A percentile compares a stretch with the other conserved stretches of the same genome.
Evolutionary conservation across 2,797 vertebrate species (phyloP).

Genomic region (Saxicola maurus): DNA sequence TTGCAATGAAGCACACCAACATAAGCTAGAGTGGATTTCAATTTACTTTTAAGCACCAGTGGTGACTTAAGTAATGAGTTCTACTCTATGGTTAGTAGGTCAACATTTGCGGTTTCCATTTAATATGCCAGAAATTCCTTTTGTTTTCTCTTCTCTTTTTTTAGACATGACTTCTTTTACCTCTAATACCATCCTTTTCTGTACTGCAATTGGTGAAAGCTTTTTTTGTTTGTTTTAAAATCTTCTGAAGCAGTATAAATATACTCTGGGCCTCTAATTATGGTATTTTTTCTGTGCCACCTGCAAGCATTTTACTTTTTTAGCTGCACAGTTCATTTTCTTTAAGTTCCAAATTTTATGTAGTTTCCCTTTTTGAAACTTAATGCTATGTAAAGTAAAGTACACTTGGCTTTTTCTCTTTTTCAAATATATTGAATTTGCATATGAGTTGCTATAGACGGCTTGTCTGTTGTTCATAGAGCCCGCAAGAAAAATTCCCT

Average conservation of each 20-base stretch:
- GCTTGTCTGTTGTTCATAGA: not conserved
- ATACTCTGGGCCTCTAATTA: constrained; percentile 43
- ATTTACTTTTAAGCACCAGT: constrained; percentile 4
- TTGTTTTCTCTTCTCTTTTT: constrained; percentile 40
- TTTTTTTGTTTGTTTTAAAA: constrained; percentile 32
- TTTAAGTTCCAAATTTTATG: constrained; percentile 27
- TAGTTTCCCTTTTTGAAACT: constrained; percentile 44
- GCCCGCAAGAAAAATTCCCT: not conserved
- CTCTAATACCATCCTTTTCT: constrained; percentile 29
- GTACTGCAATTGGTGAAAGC: constrained; percentile 10
- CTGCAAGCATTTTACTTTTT: constrained; percentile 44
- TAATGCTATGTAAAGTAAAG: not conserved
- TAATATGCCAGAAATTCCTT: constrained; percentile 34
- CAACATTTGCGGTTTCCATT: constrained; percentile 46
- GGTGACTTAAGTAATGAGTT: constrained; percentile 14
- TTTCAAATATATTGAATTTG: not conserved
- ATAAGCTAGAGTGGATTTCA: not conserved
- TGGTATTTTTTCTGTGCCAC: constrained; percentile 19
- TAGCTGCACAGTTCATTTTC: constrained; percentile 25
- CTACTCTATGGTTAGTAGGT: constrained; percentile 34
- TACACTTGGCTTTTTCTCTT: not conserved
- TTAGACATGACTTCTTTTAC: constrained; percentile 25
- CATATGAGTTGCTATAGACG: not conserved
- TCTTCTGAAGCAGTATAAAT: constrained; percentile 26
- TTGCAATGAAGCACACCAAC: not conserved